These are phyloP conservation scores for Lepidostoma basale DNA, from an alignment of 1,140 invertebrate species.

Conservation along the genomic window DNA sequence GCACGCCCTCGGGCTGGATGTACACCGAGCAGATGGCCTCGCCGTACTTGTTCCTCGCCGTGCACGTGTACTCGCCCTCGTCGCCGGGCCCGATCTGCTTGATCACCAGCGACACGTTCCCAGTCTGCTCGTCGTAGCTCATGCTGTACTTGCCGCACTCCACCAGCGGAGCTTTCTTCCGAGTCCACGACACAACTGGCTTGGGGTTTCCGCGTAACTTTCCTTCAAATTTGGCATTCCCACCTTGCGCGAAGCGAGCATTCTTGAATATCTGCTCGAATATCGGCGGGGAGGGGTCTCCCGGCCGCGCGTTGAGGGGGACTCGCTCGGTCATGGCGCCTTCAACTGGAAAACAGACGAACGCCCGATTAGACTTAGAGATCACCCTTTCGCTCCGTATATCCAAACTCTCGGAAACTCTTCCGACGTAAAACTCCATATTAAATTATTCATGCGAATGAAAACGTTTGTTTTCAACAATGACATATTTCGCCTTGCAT, in stretches of 20 bases:
- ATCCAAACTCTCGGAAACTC: too few species aligned
- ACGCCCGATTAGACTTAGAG: too few species aligned
- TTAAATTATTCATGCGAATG: too few species aligned
- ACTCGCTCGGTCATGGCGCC: conserved; percentile 52
- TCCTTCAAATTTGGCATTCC: conserved; percentile 91
- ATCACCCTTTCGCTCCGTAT: too few species aligned
- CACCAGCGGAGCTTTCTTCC: conserved; percentile 81
- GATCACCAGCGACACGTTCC: conserved; percentile 85
- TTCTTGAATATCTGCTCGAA: conserved; percentile 94
- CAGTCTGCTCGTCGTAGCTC: conserved; percentile 86
- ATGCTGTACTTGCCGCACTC: conserved; percentile 85
- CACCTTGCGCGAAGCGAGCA: conserved; percentile 90
- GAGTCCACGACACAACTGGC: conserved; percentile 93
- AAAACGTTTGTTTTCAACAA: too few species aligned
- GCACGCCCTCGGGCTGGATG: conserved; percentile 89
- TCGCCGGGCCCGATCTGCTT: conserved; percentile 91
- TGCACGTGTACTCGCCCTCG: conserved; percentile 95
- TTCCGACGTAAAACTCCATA: too few species aligned
- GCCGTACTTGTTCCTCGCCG: conserved; percentile 89
- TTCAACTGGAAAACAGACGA: conserved; percentile 37
- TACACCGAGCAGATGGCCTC: conserved; percentile 94
- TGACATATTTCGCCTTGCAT: too few species aligned
- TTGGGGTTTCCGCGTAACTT: conserved; percentile 89
- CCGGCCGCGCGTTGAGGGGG: conserved; percentile 60
- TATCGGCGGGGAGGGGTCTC: conserved; percentile 82